A percentile compares a stretch with the other conserved stretches of the same genome.
phyloP scores from a whole-genome alignment of 2,888 invertebrate genomes.

The Noctua janthina region DNA sequence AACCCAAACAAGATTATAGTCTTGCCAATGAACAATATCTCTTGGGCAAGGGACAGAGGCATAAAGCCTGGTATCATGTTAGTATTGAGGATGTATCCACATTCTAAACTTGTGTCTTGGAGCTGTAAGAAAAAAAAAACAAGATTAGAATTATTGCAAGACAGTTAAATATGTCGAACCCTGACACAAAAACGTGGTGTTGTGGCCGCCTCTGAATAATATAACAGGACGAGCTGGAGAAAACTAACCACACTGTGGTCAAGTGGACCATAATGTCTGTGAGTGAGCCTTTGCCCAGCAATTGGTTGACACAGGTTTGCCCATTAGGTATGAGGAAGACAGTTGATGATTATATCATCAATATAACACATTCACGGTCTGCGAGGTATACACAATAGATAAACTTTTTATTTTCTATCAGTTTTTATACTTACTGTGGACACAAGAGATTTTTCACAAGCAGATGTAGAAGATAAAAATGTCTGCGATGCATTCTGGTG shows the following conservation, averaged over 20 bases:
- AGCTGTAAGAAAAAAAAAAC: constrained; percentile 73
- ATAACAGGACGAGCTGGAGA: neutral
- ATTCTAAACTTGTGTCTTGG: constrained; percentile 88
- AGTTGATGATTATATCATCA: neutral
- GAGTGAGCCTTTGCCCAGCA: neutral
- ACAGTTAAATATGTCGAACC: neutral
- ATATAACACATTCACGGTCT: too few relatives aligned
- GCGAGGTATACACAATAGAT: too few relatives aligned
- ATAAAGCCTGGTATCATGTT: constrained; percentile 95
- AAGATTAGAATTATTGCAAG: neutral
- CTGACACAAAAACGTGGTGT: neutral
- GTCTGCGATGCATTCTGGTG: constrained; percentile 76
- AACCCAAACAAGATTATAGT: constrained; percentile 95
- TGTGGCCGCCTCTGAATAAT: neutral
- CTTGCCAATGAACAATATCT: constrained; percentile 96
- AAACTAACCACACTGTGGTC: neutral
- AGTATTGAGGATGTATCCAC: constrained; percentile 93
- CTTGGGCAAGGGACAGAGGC: constrained; percentile 94
- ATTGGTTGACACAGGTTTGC: neutral
- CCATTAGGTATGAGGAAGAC: neutral
- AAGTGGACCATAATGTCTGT: neutral
- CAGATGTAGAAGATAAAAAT: constrained; percentile 79
- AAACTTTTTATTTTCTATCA: too few relatives aligned
- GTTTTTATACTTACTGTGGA: constrained; percentile 79
- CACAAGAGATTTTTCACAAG: constrained; percentile 83